Base-by-base conservation (phyloP, 1,140 invertebrate genomes). In the Papilio helenus region DNA sequence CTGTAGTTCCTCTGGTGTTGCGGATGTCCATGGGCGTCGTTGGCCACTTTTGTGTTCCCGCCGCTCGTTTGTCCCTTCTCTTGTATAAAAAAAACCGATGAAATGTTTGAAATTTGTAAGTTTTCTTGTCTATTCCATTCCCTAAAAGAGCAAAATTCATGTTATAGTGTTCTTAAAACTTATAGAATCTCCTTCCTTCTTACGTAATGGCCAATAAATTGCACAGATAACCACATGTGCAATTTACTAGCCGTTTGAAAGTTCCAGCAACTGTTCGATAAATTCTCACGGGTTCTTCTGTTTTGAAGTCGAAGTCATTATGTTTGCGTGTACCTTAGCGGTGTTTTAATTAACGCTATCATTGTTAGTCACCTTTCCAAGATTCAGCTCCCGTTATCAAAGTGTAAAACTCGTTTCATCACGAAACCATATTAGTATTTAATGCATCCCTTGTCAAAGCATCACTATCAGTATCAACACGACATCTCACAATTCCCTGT, bases 391-490 rank as follows among this genome's bases (percentile, higher is more conserved):
- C 10, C 9, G 20, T 26, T 61, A 61, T 61, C 58, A 61, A 23
- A 26, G 58, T 61, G 12, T 26, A 14, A 16, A 68, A 68, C 61
- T 29, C 16, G 61, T 68, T 68, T 68, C 12, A 68, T 34, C 14
- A 29, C 61, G 26, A 68, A 68, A 18, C 26, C 61, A 26, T 29
- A 68, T 68, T 68, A 34, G 23, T 68, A 0, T 20, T 68, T 16
- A 68, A 68, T 68, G 61, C 61, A 29, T 29, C 61, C 14, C 61
- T 29, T 29, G 26, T 68, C 61, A 68, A 68, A 68, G 26, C 12
- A 10, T 26, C 18, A 26, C 68, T 18, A 8, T 26, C 18, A 9
- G 9, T n/a, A 73, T 12, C 44, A 20, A 51, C 20, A 10, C 20
- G 34, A 46, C 14, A 74, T 74, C 23, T 49, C 23, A 51, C 46